These are phyloP conservation scores for Phymatocera aterrima DNA, from an alignment of 2,888 invertebrate genomes.

Conservation along the genomic window DNA sequence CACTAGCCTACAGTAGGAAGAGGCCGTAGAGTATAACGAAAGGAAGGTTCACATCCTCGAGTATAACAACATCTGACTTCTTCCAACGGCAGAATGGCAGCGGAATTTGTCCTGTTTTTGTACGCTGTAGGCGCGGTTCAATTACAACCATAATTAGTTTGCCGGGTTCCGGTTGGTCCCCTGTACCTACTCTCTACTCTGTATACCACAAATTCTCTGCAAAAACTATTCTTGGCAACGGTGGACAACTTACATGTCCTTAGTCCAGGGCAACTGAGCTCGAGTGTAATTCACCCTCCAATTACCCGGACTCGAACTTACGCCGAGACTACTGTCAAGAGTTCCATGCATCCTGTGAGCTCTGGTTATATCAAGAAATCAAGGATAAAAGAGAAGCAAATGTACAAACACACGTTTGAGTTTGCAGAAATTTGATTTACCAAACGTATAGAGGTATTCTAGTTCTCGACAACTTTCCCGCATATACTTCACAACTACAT, in stretches of 20 bases:
- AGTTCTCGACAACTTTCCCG: no score
- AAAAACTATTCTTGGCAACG: slow-evolving; percentile 30
- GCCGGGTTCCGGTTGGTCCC: slow-evolving; percentile 22
- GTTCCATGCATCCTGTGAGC: no score
- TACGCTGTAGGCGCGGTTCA: slow-evolving; percentile 24
- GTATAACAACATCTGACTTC: slow-evolving; percentile 9
- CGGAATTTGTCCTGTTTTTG: slow-evolving; percentile 35
- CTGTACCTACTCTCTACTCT: neutral
- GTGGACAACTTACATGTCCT: slow-evolving; percentile 8
- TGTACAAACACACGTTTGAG: no score
- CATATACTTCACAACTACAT: no score
- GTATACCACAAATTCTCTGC: neutral
- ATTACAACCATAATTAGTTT: slow-evolving; percentile 38
- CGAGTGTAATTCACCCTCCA: neutral
- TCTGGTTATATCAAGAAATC: no score
- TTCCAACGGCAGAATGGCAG: slow-evolving; percentile 12
- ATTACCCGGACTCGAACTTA: slow-evolving; percentile 6
- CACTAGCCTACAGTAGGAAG: slow-evolving; percentile 11
- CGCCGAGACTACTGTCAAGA: no score
- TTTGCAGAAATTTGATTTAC: no score
- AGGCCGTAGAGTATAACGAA: neutral
- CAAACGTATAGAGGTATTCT: no score
- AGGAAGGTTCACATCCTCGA: slow-evolving; percentile 28
- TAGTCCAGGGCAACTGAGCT: neutral
- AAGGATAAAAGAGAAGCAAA: no score